Percentiles rank a stretch among this genome's conserved stretches.
These are phyloP conservation scores for Gnathonemus longibarbis DNA, from an alignment of 2,113 vertebrate genomes.

Conservation along the genomic window DNA sequence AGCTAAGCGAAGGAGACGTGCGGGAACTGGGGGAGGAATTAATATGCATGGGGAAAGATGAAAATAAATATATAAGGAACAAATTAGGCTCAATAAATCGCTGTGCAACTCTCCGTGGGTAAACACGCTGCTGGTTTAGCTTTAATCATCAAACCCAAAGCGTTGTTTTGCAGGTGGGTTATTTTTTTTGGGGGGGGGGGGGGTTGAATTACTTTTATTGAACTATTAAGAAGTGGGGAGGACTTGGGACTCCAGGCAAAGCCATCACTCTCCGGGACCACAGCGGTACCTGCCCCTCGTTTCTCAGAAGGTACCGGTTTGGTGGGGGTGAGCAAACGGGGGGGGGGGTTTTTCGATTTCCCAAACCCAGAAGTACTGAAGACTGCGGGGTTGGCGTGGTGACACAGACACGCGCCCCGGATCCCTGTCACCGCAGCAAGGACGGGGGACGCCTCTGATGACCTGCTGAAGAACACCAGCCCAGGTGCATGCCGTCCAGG, in stretches of 20 bases:
- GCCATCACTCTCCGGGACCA: not conserved
- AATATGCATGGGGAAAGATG: not conserved
- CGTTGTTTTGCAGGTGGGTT: not conserved
- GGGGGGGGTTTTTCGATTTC: not conserved
- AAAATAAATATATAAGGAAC: conserved; percentile 13
- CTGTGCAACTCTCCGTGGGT: not conserved
- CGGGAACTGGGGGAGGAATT: not conserved
- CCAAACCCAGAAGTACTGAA: not conserved
- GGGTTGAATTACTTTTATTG: not conserved
- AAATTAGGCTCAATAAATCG: not conserved
- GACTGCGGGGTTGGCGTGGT: not conserved
- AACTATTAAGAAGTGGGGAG: not conserved
- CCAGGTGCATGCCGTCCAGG: not conserved
- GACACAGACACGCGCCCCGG: not conserved
- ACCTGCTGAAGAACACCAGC: not conserved
- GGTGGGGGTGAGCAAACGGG: not conserved
- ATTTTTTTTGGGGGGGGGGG: not conserved
- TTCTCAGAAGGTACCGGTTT: not conserved
- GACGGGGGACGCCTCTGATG: not conserved
- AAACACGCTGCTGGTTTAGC: not conserved
- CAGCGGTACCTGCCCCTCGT: not conserved
- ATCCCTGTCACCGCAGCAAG: not conserved
- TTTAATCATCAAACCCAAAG: not conserved
- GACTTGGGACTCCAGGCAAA: not conserved
- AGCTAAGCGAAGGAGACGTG: not conserved